Conservation (phyloP, 2,113 vertebrate genomes). For the Phalacrocorax pelagicus region DNA sequence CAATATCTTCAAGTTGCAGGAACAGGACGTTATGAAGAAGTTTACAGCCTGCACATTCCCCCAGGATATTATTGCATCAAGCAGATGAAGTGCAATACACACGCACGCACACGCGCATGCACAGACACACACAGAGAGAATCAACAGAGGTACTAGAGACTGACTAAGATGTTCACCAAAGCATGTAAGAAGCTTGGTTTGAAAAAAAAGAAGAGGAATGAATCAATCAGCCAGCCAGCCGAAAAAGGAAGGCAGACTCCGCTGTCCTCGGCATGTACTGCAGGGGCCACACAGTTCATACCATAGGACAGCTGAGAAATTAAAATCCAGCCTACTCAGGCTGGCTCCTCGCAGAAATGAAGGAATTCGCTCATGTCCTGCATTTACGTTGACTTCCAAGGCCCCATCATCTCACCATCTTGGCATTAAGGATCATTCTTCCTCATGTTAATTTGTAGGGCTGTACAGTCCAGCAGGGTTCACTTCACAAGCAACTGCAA, state of each 20-base stretch:
- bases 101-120: fast-evolving
- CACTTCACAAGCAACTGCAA: not conserved
- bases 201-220: constrained; percentile 1
- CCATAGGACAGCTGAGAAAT: constrained; percentile 17
- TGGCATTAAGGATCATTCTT: not conserved
- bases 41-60: constrained; percentile 67
- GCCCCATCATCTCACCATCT: not conserved
- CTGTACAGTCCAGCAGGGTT: not conserved
- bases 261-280: not conserved
- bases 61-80: not conserved
- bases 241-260: constrained; percentile 5
- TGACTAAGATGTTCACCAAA: constrained; percentile 8
- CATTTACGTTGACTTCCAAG: not conserved
- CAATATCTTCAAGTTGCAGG: constrained; percentile 82
- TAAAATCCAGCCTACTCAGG: not conserved
- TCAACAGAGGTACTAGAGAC: not conserved
- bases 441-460: not conserved
- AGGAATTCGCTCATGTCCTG: not conserved
- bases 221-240: constrained; percentile 50
- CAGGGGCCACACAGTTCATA: not conserved
- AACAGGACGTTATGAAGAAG: constrained; percentile 64
- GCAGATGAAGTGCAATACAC: constrained; percentile 1
- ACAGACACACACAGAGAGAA: not conserved
- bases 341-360: not conserved
- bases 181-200: constrained; percentile 11